phyloP scores from a whole-genome alignment of 2,113 vertebrate species.

The Eudyptes chrysolophus region DNA sequence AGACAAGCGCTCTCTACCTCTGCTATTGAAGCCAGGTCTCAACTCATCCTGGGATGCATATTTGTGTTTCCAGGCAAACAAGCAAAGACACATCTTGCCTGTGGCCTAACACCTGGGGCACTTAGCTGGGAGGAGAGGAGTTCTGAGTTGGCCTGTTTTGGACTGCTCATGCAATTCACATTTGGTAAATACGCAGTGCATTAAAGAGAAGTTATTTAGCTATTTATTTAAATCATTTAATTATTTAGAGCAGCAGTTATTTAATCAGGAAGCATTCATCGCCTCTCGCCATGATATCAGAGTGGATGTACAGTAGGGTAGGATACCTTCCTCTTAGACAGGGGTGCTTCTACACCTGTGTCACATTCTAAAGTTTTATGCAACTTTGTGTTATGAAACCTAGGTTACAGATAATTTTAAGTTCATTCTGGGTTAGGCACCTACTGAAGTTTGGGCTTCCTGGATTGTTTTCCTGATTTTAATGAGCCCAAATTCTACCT shows the following conservation, averaged over 20 bases:
- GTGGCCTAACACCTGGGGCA: neutral
- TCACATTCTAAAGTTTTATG: neutral
- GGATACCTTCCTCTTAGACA: neutral
- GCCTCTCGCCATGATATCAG: neutral
- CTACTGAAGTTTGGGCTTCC: neutral
- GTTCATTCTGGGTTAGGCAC: neutral
- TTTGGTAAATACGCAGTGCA: neutral
- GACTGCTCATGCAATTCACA: neutral
- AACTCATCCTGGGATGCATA: rapidly evolving
- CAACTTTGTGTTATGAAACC: neutral
- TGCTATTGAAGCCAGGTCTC: neutral
- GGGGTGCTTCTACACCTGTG: neutral
- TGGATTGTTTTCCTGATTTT: neutral
- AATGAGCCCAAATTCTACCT: neutral
- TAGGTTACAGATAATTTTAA: neutral
- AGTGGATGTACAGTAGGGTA: neutral
- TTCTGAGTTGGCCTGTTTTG: neutral
- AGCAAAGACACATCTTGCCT: neutral
- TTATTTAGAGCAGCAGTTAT: neutral
- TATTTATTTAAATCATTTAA: neutral
- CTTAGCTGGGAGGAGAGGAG: neutral
- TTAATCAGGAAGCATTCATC: neutral
- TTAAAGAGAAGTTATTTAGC: neutral
- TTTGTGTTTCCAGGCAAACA: neutral
- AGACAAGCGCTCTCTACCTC: neutral